phyloP scores from a whole-genome alignment of 1,140 invertebrate species.

The Callitettix versicolor region DNA sequence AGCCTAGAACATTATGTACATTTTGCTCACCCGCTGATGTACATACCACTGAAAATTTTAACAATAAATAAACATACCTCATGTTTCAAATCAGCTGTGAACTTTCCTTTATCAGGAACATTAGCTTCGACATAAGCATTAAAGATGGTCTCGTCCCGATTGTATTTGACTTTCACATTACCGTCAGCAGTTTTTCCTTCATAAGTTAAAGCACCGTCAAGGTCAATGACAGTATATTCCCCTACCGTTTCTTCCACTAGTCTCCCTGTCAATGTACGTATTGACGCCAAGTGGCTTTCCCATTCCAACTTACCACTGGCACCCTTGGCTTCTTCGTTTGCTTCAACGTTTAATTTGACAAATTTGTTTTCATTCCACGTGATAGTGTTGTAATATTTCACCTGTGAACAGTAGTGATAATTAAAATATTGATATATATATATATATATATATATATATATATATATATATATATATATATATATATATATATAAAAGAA shows the following conservation, averaged over 20 bases:
- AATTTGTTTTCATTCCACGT: conserved; percentile 19
- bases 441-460: too few relatives aligned
- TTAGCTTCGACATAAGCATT: conserved; percentile 7
- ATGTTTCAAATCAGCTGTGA: conserved; percentile 11
- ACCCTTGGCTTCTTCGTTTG: not conserved
- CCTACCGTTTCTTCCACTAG: not conserved
- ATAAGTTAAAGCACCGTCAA: conserved; percentile 4
- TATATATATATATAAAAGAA: too few relatives aligned
- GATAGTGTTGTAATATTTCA: conserved; percentile 9
- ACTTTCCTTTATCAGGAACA: conserved; percentile 16
- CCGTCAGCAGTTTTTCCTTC: conserved; percentile 31
- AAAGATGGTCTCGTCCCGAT: conserved; percentile 5
- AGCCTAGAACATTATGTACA: too few relatives aligned
- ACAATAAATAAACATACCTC: too few relatives aligned
- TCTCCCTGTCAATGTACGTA: conserved; percentile 13
- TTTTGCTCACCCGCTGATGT: too few relatives aligned
- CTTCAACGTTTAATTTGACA: conserved; percentile 11
- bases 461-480: too few relatives aligned
- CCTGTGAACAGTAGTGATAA: not conserved
- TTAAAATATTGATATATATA: too few relatives aligned
- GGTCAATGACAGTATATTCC: not conserved
- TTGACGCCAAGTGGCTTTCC: conserved; percentile 2
- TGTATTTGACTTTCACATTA: conserved; percentile 37
- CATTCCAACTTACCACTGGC: not conserved
- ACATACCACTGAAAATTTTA: too few relatives aligned